phyloP scores from a whole-genome alignment of 1,140 invertebrate species.

The Tetramorium simillimum region DNA sequence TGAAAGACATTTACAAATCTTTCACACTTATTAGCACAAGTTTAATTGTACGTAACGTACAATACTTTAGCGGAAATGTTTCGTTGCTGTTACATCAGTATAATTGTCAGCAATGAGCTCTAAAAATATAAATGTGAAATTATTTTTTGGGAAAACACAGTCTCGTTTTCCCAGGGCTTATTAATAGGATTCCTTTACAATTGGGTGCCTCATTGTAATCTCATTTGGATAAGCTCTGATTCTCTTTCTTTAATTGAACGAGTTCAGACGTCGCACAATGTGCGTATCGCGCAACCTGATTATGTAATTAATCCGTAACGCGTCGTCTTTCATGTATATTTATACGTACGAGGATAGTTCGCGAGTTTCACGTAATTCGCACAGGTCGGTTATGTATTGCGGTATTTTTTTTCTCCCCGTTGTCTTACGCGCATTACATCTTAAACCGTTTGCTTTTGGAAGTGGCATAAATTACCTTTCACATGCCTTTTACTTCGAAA shows the following conservation, averaged over 20 bases:
- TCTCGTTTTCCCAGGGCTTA: neutral
- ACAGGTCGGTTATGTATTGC: slow-evolving; percentile 40
- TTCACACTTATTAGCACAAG: neutral
- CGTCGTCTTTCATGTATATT: slow-evolving; percentile 50
- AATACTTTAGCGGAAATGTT: neutral
- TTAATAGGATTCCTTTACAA: neutral
- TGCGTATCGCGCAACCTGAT: slow-evolving; percentile 54
- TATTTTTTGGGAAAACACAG: neutral
- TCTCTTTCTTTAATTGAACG: slow-evolving; percentile 54
- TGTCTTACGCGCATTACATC: slow-evolving; percentile 1
- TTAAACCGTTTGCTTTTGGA: neutral
- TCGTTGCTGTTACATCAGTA: neutral
- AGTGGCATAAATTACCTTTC: slow-evolving; percentile 4
- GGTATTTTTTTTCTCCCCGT: neutral
- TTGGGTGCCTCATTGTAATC: neutral
- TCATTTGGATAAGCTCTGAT: neutral
- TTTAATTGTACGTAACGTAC: neutral
- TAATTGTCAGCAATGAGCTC: neutral
- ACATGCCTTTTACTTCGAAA: slow-evolving; percentile 2
- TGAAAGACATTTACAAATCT: neutral
- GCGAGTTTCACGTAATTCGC: neutral
- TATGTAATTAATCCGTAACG: slow-evolving; percentile 62
- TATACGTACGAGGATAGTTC: neutral
- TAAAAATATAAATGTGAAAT: neutral
- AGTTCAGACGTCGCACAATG: neutral